These are phyloP conservation scores for Mormoops blainvillei DNA, from an alignment of 2,113 vertebrate species.

Conservation along the genomic window DNA sequence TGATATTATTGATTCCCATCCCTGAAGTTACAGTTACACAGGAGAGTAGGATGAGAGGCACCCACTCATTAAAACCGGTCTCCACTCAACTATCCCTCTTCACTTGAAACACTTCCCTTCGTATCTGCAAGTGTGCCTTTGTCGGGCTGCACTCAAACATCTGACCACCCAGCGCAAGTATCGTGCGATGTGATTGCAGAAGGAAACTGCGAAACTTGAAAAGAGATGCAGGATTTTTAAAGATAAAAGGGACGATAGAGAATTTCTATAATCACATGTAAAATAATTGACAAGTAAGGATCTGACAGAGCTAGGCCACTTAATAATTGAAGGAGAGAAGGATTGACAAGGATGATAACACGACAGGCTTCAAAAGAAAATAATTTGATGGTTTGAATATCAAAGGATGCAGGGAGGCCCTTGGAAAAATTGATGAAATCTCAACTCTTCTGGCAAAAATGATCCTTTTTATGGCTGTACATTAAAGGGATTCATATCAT, in stretches of 20 bases:
- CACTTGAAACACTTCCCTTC: neutral
- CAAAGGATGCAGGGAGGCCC: conserved; percentile 9
- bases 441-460: neutral
- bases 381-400: conserved; percentile 60
- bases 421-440: conserved; percentile 19
- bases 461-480: neutral
- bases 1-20: neutral
- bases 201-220: neutral
- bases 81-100: neutral
- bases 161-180: neutral
- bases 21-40: neutral
- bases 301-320: neutral
- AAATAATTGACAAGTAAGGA: conserved; percentile 35
- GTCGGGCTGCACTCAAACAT: neutral
- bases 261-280: conserved; percentile 23
- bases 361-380: conserved; percentile 1
- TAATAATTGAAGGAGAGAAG: conserved; percentile 64
- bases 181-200: neutral
- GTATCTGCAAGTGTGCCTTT: neutral
- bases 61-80: neutral
- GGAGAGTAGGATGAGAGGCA: neutral
- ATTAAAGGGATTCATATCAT: neutral
- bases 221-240: neutral
- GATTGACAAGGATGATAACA: conserved; percentile 31
- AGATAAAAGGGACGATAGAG: conserved; percentile 44